phyloP scores from a whole-genome alignment of 1,140 invertebrate species.

The Planococcus citri region DNA sequence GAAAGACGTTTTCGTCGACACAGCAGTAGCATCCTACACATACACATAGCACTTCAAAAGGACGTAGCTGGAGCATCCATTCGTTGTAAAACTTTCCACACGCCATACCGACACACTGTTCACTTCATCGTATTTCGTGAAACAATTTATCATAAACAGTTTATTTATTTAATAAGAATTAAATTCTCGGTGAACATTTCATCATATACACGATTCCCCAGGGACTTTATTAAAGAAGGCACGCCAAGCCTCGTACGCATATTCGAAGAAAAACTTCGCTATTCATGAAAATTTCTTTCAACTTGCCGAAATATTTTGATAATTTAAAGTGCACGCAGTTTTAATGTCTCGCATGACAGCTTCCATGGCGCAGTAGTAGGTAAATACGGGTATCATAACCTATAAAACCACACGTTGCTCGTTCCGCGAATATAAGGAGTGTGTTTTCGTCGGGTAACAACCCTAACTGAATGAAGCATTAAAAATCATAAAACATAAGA shows the following conservation, averaged over 20 bases:
- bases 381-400: too few species aligned
- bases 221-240: not conserved
- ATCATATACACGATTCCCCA: not conserved
- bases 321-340: not conserved
- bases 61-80: too few species aligned
- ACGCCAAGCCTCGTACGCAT: not conserved
- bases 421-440: too few species aligned
- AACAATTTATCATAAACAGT: not conserved
- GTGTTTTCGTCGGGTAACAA: too few species aligned
- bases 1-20: too few species aligned
- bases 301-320: not conserved
- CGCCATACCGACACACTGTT: not conserved
- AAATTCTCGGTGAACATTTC: not conserved
- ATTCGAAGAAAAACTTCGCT: not conserved
- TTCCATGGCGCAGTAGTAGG: too few species aligned
- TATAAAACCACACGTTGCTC: too few species aligned
- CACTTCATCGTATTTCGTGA: not conserved
- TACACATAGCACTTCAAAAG: too few species aligned
- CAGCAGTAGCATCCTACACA: too few species aligned
- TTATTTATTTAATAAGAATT: not conserved
- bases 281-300: not conserved
- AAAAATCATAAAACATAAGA: too few species aligned
- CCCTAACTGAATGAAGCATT: too few species aligned
- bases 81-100: too few species aligned
- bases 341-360: not conserved